A percentile compares a stretch with the other conserved stretches of the same genome.
phyloP scores from a whole-genome alignment of 1,140 invertebrate species.

The Drosophila virilis region DNA sequence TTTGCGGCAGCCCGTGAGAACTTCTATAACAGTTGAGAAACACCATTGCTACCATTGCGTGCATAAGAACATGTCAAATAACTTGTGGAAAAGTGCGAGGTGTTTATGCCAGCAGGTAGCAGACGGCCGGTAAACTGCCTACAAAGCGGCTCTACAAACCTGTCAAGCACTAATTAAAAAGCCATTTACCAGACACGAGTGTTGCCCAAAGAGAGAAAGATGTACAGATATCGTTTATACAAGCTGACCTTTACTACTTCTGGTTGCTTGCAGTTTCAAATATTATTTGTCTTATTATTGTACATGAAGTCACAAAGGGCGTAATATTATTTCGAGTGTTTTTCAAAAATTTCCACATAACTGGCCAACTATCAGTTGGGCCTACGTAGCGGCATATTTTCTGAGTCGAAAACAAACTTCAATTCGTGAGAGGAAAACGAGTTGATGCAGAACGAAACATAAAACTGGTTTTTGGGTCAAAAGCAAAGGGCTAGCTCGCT shows the following conservation, averaged over 20 bases:
- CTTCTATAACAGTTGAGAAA: constrained; percentile 58
- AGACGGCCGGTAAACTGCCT: not conserved
- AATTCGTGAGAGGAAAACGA: constrained; percentile 49
- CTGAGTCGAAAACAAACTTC: constrained; percentile 41
- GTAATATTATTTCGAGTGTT: constrained; percentile 20
- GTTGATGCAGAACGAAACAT: constrained; percentile 55
- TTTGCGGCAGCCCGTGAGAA: constrained; percentile 51
- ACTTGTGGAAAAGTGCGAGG: constrained; percentile 10
- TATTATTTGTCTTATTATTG: not conserved
- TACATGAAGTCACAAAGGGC: constrained; percentile 14
- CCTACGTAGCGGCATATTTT: constrained; percentile 40
- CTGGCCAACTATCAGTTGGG: constrained; percentile 23
- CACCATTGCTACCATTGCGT: not conserved
- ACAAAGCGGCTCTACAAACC: constrained; percentile 22
- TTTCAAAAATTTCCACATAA: constrained; percentile 68
- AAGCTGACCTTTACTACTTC: not conserved
- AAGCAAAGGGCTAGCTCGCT: constrained; percentile 52
- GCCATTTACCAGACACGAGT: constrained; percentile 44
- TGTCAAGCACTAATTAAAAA: constrained; percentile 64
- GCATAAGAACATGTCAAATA: not conserved
- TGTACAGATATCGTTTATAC: not conserved
- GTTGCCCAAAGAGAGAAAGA: not conserved
- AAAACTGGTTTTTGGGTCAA: constrained; percentile 80
- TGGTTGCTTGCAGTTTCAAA: constrained; percentile 20
- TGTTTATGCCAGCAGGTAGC: constrained; percentile 20